A percentile compares a stretch with the other conserved stretches of the same genome.
phyloP scores from a whole-genome alignment of 2,888 invertebrate genomes.

The Ormia ochracea region DNA sequence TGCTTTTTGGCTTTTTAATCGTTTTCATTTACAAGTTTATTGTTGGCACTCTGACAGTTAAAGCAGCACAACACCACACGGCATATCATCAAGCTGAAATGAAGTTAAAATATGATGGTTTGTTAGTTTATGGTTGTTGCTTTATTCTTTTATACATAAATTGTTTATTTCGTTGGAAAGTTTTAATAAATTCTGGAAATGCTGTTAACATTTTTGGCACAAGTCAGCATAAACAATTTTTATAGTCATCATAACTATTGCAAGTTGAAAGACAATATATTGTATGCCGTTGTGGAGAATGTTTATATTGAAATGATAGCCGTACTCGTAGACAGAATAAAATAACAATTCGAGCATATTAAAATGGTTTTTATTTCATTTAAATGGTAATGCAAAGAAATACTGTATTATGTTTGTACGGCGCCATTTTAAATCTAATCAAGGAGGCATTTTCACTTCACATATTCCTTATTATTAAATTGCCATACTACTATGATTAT shows the following conservation, averaged over 20 bases:
- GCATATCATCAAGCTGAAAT: conserved; percentile 32
- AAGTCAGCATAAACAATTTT: background rate
- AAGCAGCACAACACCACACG: background rate
- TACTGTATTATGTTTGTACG: too few relatives aligned
- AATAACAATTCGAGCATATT: too few relatives aligned
- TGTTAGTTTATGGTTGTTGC: conserved; percentile 37
- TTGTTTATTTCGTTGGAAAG: background rate
- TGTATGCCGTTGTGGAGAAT: background rate
- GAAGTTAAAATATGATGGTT: conserved; percentile 41
- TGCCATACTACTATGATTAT: too few relatives aligned
- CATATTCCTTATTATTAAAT: too few relatives aligned
- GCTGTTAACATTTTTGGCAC: background rate
- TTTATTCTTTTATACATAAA: conserved; percentile 14
- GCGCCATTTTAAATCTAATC: too few relatives aligned
- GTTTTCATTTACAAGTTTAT: conserved; percentile 6
- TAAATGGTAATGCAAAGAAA: too few relatives aligned
- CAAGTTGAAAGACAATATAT: background rate
- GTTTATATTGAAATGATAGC: too few relatives aligned
- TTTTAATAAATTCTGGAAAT: background rate
- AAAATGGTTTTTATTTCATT: too few relatives aligned
- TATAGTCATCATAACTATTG: background rate
- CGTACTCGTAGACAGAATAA: too few relatives aligned
- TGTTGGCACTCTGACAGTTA: conserved; percentile 42
- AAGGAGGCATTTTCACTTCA: too few relatives aligned
- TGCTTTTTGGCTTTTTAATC: background rate